phyloP scores from a whole-genome alignment of 2,888 invertebrate genomes.

The Parnassius smintheus region DNA sequence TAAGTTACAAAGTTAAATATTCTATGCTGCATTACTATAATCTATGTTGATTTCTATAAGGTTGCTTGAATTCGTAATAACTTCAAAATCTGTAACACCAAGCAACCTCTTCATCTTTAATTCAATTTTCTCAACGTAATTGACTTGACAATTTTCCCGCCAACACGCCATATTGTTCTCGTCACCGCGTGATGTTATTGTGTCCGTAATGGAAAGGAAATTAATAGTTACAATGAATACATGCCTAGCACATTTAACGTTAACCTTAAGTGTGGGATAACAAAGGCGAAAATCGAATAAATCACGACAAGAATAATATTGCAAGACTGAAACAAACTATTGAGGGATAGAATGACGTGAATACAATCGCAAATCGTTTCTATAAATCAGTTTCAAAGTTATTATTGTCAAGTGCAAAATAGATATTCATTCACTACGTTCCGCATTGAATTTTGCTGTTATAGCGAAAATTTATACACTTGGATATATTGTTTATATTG shows the following conservation, averaged over 20 bases:
- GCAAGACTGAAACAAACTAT: slow-evolving; percentile 42
- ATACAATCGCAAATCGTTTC: slow-evolving; percentile 41
- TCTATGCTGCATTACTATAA: background rate
- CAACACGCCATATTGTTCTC: slow-evolving; percentile 64
- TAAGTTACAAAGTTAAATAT: too few species aligned
- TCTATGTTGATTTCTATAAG: background rate
- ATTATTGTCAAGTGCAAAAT: slow-evolving; percentile 47
- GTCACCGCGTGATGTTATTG: slow-evolving; percentile 65
- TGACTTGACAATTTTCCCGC: slow-evolving; percentile 66
- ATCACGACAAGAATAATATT: slow-evolving; percentile 26
- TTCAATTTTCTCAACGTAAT: slow-evolving; percentile 46
- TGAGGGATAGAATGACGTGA: slow-evolving; percentile 44
- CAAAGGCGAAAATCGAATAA: slow-evolving; percentile 38
- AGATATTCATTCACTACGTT: slow-evolving; percentile 36
- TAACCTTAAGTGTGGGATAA: slow-evolving; percentile 29
- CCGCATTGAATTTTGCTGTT: slow-evolving; percentile 15
- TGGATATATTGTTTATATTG: too few species aligned
- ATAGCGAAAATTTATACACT: slow-evolving; percentile 11
- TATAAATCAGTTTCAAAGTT: slow-evolving; percentile 47
- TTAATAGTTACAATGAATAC: slow-evolving; percentile 62
- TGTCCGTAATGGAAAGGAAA: slow-evolving; percentile 70
- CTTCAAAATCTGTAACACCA: slow-evolving; percentile 13
- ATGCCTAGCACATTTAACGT: slow-evolving; percentile 27
- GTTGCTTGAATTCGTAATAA: background rate
- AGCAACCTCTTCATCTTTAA: slow-evolving; percentile 19